Base-by-base conservation (phyloP, 2,888 invertebrate genomes). In the Neoitamus cyanurus region DNA sequence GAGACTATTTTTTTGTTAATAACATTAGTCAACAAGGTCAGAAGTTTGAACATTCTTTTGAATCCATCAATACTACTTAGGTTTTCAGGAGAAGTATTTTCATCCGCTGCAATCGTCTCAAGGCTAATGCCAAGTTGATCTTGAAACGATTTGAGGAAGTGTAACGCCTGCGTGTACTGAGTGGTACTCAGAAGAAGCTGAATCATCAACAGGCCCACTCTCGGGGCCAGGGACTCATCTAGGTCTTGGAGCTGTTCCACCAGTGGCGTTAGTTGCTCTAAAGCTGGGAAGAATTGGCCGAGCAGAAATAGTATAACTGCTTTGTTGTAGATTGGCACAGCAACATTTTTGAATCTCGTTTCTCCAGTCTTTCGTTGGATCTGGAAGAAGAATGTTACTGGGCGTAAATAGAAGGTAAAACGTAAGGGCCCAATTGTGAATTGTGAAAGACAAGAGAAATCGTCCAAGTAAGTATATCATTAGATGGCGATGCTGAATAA, bases 291-390 rank as follows among this genome's bases (percentile, higher is more conserved):
- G 37, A 90, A 89, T 89, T 91, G 90, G 31, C 90, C 89, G 13
- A 90, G 88, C 86, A 91, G 90, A 78, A 89, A 92, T 58, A 91
- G 89, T 3, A 91, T 88, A 0, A 91, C 89, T 0, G 91, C 90
- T 85, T 88, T 89, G 84, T 92, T 91, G 13, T 28, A 84, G 36
- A 84, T 83, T 37, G 85, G 75, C 25, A 83, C 48, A 7, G 73
- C 72, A 36, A 84, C 28, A 30, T 85, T 85, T 3, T 42, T 37
- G 15, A 73, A 83, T 30, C 84, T 80, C 20, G 36, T 37, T 7
- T 86, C 87, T 20, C 31, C 34, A 4, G 58, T 58, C 15, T 58
- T 58, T 3, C 58, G 58, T 58, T 58, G 72, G 31, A 46, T n/a
- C 85, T 85, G 13, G 31, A 83, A 83, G 34, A 30, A 25, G n/a